Evolutionary conservation across 2,113 vertebrate species (phyloP).

Genomic region (Chionis minor): DNA sequence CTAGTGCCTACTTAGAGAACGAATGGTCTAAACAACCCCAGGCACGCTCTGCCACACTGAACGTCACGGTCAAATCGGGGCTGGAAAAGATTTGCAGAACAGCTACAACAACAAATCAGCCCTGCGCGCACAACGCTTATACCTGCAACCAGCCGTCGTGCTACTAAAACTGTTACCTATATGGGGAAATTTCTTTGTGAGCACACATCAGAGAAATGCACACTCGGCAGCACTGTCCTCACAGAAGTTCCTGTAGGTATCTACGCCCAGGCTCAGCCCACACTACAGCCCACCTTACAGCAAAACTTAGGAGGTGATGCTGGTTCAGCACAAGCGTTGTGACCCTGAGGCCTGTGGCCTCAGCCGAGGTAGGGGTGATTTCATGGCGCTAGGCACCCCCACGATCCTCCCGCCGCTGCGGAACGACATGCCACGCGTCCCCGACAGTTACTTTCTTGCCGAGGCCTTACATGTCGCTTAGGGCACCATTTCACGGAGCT

Average conservation of each 20-base stretch:
- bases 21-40: not conserved
- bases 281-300: rapidly evolving
- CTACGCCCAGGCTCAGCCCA: rapidly evolving
- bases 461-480: rapidly evolving
- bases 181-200: rapidly evolving
- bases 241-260: rapidly evolving
- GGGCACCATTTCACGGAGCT: not conserved
- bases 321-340: rapidly evolving
- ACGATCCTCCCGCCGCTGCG: not conserved
- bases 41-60: not conserved
- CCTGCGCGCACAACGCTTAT: rapidly evolving
- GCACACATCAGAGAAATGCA: rapidly evolving
- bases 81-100: not conserved
- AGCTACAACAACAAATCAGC: not conserved
- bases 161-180: rapidly evolving
- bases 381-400: rapidly evolving
- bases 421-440: rapidly evolving
- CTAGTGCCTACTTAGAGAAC: not conserved
- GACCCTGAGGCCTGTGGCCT: not conserved
- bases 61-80: rapidly evolving
- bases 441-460: not conserved
- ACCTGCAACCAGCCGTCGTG: rapidly evolving
- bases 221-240: rapidly evolving
- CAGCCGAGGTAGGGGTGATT: not conserved
- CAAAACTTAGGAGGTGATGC: rapidly evolving